Conservation (phyloP, 2,888 invertebrate genomes). For the Acrobasis suavella region DNA sequence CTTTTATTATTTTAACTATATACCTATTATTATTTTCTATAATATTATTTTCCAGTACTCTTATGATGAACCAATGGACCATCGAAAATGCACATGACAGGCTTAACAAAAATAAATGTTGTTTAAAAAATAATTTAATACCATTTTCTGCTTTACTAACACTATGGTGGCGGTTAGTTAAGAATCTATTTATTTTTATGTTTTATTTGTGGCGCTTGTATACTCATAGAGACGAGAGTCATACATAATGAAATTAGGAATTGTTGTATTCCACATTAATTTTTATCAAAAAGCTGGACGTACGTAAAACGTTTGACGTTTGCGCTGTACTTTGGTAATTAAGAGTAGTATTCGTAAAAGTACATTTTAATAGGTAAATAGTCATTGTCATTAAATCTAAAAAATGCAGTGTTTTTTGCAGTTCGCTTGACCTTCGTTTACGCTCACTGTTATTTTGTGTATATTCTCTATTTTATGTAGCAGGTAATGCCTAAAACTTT, state of each 20-base stretch:
- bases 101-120: conserved; percentile 39
- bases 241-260: conserved; percentile 6
- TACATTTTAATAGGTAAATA: conserved; percentile 4
- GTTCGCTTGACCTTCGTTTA: conserved; percentile 51
- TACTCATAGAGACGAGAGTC: conserved; percentile 57
- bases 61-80: conserved; percentile 63
- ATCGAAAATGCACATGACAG: conserved; percentile 77
- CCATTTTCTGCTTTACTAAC: conserved; percentile 57
- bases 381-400: conserved; percentile 55
- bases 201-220: conserved; percentile 51
- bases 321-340: conserved; percentile 34
- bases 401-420: conserved; percentile 52
- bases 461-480: conserved; percentile 35
- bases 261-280: conserved; percentile 4
- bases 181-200: conserved; percentile 47
- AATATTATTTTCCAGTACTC: conserved; percentile 27
- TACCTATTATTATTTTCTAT: conserved; percentile 20
- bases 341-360: not conserved
- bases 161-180: conserved; percentile 63
- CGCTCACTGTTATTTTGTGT: conserved; percentile 56
- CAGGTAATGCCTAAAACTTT: not conserved
- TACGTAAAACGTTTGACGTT: conserved; percentile 29
- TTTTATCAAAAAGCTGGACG: conserved; percentile 20
- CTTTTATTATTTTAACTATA: not conserved
- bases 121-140: conserved; percentile 38